phyloP scores from a whole-genome alignment of 2,797 vertebrate genomes.

The Knipowitschia caucasica region DNA sequence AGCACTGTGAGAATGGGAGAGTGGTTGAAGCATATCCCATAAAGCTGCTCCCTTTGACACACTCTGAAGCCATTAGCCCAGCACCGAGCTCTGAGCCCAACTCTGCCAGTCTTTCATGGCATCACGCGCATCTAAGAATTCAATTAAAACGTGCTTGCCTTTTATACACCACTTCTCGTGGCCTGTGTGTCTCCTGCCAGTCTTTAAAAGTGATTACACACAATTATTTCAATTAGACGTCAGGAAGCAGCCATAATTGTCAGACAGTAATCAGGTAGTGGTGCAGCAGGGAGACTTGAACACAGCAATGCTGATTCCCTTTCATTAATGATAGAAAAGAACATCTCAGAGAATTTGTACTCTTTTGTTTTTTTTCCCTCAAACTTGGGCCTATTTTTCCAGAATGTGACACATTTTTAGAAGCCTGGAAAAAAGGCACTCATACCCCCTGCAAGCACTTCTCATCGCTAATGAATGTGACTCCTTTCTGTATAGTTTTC shows the following conservation, averaged over 20 bases:
- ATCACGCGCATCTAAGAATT: slow-evolving; percentile 63
- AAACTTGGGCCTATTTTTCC: slow-evolving; percentile 23
- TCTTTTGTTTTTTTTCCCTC: slow-evolving; percentile 5
- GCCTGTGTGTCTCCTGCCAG: slow-evolving; percentile 66
- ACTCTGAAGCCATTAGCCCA: slow-evolving; percentile 56
- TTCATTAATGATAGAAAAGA: slow-evolving; percentile 53
- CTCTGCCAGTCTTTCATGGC: slow-evolving; percentile 54
- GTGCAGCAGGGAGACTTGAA: slow-evolving; percentile 57
- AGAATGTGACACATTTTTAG: slow-evolving; percentile 34
- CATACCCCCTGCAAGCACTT: slow-evolving; percentile 37
- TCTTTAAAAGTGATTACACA: slow-evolving; percentile 75
- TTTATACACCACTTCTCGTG: slow-evolving; percentile 52
- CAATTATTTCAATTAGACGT: slow-evolving; percentile 77
- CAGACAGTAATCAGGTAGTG: slow-evolving; percentile 69
- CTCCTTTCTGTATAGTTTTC: slow-evolving; percentile 44
- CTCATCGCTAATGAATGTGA: slow-evolving; percentile 57
- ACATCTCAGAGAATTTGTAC: slow-evolving; percentile 29
- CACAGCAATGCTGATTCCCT: slow-evolving; percentile 49
- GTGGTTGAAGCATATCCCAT: slow-evolving; percentile 55
- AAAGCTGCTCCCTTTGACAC: slow-evolving; percentile 55
- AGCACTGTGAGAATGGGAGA: slow-evolving; percentile 46
- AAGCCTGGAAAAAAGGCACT: slow-evolving; percentile 25
- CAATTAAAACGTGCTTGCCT: slow-evolving; percentile 65
- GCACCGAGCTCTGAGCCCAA: slow-evolving; percentile 60
- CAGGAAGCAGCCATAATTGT: slow-evolving; percentile 71